Conservation (phyloP, 37 sponge, comb jelly and placozoan genomes). For the Aplysina aerophoba region DNA sequence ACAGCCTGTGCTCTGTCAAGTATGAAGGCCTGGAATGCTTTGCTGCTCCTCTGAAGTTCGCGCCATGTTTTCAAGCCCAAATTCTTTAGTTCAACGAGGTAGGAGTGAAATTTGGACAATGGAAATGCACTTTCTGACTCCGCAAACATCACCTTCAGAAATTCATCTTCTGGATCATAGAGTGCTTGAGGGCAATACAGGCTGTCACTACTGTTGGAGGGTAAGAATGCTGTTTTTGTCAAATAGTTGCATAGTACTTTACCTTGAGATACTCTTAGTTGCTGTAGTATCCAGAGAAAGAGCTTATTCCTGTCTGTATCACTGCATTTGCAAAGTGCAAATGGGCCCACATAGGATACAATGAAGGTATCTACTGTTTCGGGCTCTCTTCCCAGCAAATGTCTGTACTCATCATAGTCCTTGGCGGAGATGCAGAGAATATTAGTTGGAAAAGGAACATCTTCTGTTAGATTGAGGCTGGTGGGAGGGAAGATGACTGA, state of each 20-base stretch:
- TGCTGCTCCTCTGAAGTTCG: neutral
- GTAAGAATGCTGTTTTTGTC: neutral
- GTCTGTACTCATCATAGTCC: neutral
- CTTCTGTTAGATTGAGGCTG: neutral
- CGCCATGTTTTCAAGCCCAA: slow-evolving; percentile 53
- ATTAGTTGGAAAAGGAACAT: slow-evolving; percentile 37
- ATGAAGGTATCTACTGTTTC: slow-evolving; percentile 28
- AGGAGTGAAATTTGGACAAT: neutral
- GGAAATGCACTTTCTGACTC: slow-evolving; percentile 42
- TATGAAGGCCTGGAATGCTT: neutral
- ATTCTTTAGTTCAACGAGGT: slow-evolving; percentile 13
- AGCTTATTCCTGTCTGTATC: slow-evolving; percentile 18
- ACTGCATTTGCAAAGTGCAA: slow-evolving; percentile 6
- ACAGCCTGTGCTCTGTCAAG: slow-evolving; percentile 34
- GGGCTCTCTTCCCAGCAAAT: slow-evolving; percentile 31
- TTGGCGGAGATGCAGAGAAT: neutral
- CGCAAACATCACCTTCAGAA: slow-evolving; percentile 38
- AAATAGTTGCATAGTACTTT: neutral
- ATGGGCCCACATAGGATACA: slow-evolving; percentile 18
- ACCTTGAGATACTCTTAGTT: neutral
- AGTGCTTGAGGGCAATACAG: slow-evolving; percentile 14
- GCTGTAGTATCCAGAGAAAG: slow-evolving; percentile 46
- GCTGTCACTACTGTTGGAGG: neutral
- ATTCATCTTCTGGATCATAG: slow-evolving; percentile 41
- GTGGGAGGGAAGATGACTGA: neutral